Evolutionary conservation across 2,113 vertebrate genomes (phyloP).

Genomic region (Tetrax tetrax): DNA sequence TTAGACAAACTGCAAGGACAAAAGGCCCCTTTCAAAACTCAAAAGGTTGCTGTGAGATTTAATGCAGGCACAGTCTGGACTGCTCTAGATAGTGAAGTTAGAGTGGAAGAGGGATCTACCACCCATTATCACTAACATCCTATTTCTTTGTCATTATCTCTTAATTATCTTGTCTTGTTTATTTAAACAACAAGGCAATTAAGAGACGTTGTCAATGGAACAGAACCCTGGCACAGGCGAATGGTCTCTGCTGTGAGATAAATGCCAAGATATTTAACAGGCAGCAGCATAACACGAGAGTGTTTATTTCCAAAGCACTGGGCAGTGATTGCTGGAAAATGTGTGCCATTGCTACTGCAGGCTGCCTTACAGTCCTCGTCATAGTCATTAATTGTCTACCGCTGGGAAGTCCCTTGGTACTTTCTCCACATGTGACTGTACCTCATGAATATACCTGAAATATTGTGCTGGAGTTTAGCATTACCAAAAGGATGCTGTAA

Average conservation of each 20-base stretch:
- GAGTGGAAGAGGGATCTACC: neutral
- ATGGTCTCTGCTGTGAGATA: conserved; percentile 63
- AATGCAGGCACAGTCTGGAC: neutral
- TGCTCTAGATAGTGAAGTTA: neutral
- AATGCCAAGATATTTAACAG: conserved; percentile 65
- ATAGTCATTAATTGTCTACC: neutral
- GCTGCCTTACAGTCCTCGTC: neutral
- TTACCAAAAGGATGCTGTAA: neutral
- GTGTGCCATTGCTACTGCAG: neutral
- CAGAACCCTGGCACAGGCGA: conserved; percentile 49
- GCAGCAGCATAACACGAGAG: conserved; percentile 26
- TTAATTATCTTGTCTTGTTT: conserved; percentile 73
- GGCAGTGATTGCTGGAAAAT: conserved; percentile 28
- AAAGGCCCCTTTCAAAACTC: neutral
- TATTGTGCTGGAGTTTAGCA: neutral
- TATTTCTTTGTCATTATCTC: conserved; percentile 61
- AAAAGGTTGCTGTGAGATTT: neutral
- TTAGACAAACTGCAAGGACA: neutral
- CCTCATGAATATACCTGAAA: neutral
- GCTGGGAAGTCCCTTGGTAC: neutral
- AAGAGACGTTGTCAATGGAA: conserved; percentile 68
- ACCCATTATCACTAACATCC: conserved; percentile 39
- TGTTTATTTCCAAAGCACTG: conserved; percentile 47
- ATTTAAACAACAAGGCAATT: conserved; percentile 72
- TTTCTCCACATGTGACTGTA: neutral